Evolutionary conservation across 2,888 invertebrate species (phyloP), one percentile per base, ranked within the genome.

Genomic region (Blastobasis adustella): DNA sequence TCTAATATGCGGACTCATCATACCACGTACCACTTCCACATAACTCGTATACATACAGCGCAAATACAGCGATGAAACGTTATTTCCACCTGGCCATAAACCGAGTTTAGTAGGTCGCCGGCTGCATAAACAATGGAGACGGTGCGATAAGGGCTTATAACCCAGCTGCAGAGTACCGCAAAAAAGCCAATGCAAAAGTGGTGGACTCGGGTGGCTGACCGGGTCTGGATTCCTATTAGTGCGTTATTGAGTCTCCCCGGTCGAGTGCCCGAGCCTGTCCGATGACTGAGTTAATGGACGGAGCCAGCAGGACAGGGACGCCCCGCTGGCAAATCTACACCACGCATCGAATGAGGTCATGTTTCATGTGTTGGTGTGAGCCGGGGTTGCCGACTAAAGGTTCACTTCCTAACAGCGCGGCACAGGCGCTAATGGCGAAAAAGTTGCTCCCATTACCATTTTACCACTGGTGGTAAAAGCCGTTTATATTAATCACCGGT

Each of bases 161-260:
- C 52, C 6, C 36, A 41, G 8, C 41, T 9, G 10, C 47, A 49
- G 40, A 6, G 43, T 45, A 45, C 8, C 37, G 49, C 59, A 61
- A 55, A 55, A 49, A 49, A 53, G 51, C 52, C 54, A 56, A 65
- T 69, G 66, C 65, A 69, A 71, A 70, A 69, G 67, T 67, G 70
- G 67, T 66, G 67, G 82, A 78, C 73, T 78, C 82, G 79, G 75
- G 74, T 76, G 79, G 80, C 71, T 80, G 72, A 65, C 73, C 75
- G 71, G 65, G 71, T 62, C 71, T 80, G 76, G 73, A 84, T 82
- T 86, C 80, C 84, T 71, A 87, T 86, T 85, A 83, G 69, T 74
- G 70, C 69, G 77, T 77, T 86, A 85, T 85, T 82, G 83, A 82
- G 79, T 83, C 78, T 76, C 67, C 65, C 61, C 56, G 67, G 72